phyloP scores from a whole-genome alignment of 2,888 invertebrate species.

The Erannis defoliaria region DNA sequence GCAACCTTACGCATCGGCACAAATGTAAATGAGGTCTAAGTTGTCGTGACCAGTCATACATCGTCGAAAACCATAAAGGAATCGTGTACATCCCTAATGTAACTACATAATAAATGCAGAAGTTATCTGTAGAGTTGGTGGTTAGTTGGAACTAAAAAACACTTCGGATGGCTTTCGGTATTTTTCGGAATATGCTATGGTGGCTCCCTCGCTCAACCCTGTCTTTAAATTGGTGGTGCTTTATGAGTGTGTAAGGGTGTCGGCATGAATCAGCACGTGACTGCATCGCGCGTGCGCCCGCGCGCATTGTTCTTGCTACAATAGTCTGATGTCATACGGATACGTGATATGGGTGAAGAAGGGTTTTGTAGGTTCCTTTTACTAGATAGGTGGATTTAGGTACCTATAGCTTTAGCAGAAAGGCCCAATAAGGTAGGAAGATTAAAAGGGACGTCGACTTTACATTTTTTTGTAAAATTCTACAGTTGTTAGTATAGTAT shows the following conservation, averaged over 20 bases:
- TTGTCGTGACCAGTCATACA: slow-evolving; percentile 59
- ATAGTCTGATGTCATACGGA: slow-evolving; percentile 74
- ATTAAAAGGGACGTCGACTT: not conserved
- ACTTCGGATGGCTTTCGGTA: not conserved
- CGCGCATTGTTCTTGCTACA: slow-evolving; percentile 72
- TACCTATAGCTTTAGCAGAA: not conserved
- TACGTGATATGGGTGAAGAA: slow-evolving; percentile 57
- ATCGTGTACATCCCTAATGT: slow-evolving; percentile 61
- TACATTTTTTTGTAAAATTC: no score
- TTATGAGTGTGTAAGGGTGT: slow-evolving; percentile 45
- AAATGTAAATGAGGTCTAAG: slow-evolving; percentile 54
- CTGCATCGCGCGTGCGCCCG: slow-evolving; percentile 64
- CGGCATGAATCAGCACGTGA: slow-evolving; percentile 74
- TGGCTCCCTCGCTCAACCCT: not conserved
- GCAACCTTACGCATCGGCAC: slow-evolving; percentile 34
- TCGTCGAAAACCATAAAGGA: slow-evolving; percentile 52
- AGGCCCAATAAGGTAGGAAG: no score
- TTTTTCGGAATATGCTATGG: not conserved
- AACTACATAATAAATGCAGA: slow-evolving; percentile 5
- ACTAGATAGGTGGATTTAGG: not conserved
- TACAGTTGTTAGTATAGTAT: no score
- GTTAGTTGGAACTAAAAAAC: not conserved
- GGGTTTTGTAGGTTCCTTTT: slow-evolving; percentile 23
- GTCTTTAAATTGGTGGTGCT: not conserved
- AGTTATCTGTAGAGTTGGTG: not conserved